These are phyloP conservation scores for Cheirogaleus medius DNA, from an alignment of 2,113 vertebrate genomes.

Conservation along the genomic window DNA sequence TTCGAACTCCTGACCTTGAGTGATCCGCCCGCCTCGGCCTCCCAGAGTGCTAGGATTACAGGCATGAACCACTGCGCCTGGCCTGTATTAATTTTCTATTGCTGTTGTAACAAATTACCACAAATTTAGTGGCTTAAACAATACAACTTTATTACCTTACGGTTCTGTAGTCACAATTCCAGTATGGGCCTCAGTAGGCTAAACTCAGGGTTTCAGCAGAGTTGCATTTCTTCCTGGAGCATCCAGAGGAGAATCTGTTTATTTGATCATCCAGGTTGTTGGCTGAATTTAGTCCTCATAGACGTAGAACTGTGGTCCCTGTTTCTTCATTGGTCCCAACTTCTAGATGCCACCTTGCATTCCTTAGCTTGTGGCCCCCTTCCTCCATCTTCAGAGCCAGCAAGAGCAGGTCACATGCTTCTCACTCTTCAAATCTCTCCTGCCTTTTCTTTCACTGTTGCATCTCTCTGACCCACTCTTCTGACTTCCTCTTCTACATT, in stretches of 20 bases:
- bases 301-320: background rate
- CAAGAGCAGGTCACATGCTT: background rate
- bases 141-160: background rate
- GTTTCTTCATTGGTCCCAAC: background rate
- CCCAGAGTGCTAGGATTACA: too few relatives aligned
- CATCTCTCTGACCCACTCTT: background rate
- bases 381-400: background rate
- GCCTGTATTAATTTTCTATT: background rate
- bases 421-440: background rate
- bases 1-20: too few relatives aligned
- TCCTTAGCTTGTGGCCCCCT: background rate
- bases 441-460: background rate
- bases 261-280: background rate
- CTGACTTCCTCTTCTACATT: background rate
- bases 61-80: too few relatives aligned
- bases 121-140: background rate
- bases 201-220: background rate
- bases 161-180: background rate
- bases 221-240: background rate
- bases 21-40: too few relatives aligned
- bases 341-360: background rate
- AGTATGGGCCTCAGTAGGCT: background rate
- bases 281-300: background rate
- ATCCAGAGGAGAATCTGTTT: background rate
- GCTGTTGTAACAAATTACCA: background rate